phyloP scores from a whole-genome alignment of 92 coral and sea anemone species.

The Meandrina meandrites region DNA sequence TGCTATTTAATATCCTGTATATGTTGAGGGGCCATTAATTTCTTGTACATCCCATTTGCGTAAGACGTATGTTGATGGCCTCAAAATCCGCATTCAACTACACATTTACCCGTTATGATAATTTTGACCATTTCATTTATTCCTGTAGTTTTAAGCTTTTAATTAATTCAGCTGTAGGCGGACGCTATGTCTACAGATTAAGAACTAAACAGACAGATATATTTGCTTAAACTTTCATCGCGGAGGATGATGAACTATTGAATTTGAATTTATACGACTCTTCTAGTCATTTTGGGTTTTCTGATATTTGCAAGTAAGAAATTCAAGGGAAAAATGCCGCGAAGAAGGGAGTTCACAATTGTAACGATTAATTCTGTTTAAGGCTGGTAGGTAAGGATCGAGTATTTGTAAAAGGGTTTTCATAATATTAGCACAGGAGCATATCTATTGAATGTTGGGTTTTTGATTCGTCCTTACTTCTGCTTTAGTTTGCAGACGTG shows the following conservation, averaged over 20 bases:
- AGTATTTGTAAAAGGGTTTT: neutral
- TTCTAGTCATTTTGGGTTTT: neutral
- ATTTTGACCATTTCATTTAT: neutral
- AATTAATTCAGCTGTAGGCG: neutral
- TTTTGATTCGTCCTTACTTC: neutral
- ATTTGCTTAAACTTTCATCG: neutral
- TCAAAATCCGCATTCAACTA: neutral
- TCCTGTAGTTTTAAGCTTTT: neutral
- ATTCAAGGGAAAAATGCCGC: neutral
- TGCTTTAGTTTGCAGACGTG: neutral
- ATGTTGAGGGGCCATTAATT: too few species aligned
- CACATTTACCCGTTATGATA: neutral
- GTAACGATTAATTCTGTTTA: neutral
- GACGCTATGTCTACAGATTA: neutral
- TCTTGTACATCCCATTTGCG: neutral
- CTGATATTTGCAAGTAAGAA: neutral
- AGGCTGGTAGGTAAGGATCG: too few species aligned
- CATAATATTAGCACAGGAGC: neutral
- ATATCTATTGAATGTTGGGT: neutral
- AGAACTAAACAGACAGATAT: neutral
- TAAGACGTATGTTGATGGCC: neutral
- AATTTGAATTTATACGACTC: neutral
- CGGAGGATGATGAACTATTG: neutral
- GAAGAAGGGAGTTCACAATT: too few species aligned
- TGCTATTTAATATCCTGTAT: too few species aligned